Evolutionary conservation across 2,113 vertebrate genomes (phyloP).

Genomic region (Dissostichus mawsoni): DNA sequence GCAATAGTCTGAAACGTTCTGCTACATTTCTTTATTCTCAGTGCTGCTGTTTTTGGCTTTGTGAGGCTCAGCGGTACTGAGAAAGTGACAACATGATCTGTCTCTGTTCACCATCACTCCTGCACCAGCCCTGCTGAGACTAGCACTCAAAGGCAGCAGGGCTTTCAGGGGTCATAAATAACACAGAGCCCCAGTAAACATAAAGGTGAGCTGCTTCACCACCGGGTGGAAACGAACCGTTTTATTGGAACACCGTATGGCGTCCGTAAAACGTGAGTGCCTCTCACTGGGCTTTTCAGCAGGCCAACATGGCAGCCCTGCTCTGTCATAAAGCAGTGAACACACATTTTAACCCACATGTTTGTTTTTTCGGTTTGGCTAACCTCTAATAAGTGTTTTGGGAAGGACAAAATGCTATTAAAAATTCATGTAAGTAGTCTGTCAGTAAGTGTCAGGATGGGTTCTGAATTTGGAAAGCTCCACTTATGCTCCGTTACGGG

Average conservation of each 20-base stretch:
- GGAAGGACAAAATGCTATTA: slow-evolving; percentile 50
- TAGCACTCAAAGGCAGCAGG: slow-evolving; percentile 77
- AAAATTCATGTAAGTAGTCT: slow-evolving; percentile 52
- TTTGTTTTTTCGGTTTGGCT: slow-evolving; percentile 16
- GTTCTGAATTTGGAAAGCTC: slow-evolving; percentile 43
- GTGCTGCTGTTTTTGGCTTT: slow-evolving; percentile 60
- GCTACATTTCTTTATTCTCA: slow-evolving; percentile 47
- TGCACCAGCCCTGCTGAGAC: slow-evolving; percentile 66
- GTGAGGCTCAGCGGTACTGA: slow-evolving; percentile 63
- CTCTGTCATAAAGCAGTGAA: slow-evolving; percentile 51
- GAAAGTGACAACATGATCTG: slow-evolving; percentile 80
- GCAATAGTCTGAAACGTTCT: slow-evolving; percentile 20
- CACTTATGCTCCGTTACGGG: slow-evolving; percentile 14
- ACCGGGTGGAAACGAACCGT: slow-evolving; percentile 82
- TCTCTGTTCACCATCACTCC: slow-evolving; percentile 80
- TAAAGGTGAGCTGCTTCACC: slow-evolving; percentile 78
- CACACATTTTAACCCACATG: slow-evolving; percentile 24
- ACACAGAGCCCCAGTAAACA: slow-evolving; percentile 72
- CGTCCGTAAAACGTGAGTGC: slow-evolving; percentile 77
- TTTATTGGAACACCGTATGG: slow-evolving; percentile 81
- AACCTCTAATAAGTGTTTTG: slow-evolving; percentile 39
- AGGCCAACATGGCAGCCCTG: slow-evolving; percentile 40
- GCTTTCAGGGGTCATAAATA: slow-evolving; percentile 81
- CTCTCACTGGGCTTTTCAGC: slow-evolving; percentile 70
- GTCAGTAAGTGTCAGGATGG: slow-evolving; percentile 34